Percentiles rank a stretch among this genome's conserved stretches.
Conservation (phyloP, 2,888 invertebrate genomes). For the Sericinus montela region DNA sequence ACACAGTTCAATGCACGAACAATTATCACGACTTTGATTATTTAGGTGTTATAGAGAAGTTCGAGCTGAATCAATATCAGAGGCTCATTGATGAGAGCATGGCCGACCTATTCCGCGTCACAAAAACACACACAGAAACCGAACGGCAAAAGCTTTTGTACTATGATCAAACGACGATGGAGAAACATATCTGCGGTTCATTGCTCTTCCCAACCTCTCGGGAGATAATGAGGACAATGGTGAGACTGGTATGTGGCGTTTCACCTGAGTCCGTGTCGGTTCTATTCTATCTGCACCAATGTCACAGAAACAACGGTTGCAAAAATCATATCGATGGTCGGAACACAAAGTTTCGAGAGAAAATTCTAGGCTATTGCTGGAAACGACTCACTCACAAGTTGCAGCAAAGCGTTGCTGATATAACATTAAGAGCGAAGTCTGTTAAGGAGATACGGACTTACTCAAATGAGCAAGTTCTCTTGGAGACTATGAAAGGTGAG, state of each 20-base stretch:
- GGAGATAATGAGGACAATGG: slow-evolving; percentile 61
- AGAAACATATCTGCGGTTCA: slow-evolving; percentile 48
- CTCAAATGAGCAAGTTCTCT: slow-evolving; percentile 51
- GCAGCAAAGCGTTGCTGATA: slow-evolving; percentile 52
- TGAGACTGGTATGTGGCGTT: slow-evolving; percentile 59
- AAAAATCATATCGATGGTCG: slow-evolving; percentile 57
- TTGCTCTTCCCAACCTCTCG: slow-evolving; percentile 55
- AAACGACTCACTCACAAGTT: slow-evolving; percentile 50
- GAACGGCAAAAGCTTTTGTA: slow-evolving; percentile 43
- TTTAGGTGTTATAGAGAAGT: slow-evolving; percentile 50
- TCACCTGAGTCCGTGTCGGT: slow-evolving; percentile 54
- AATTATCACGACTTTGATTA: slow-evolving; percentile 59
- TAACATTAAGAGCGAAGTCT: slow-evolving; percentile 44
- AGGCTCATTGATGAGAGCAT: slow-evolving; percentile 48
- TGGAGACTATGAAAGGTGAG: slow-evolving; percentile 60
- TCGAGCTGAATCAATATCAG: slow-evolving; percentile 66
- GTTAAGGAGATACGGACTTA: slow-evolving; percentile 57
- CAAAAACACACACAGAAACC: slow-evolving; percentile 24
- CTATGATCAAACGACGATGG: slow-evolving; percentile 66
- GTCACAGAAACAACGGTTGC: slow-evolving; percentile 51
- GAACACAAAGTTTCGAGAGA: slow-evolving; percentile 59
- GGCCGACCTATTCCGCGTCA: slow-evolving; percentile 48
- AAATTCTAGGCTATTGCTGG: slow-evolving; percentile 56
- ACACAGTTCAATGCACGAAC: slow-evolving; percentile 38
- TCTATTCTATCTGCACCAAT: slow-evolving; percentile 67